Evolutionary conservation across 1,140 invertebrate genomes (phyloP), one percentile per base, ranked within the genome.

Genomic region (Tribolium castaneum): DNA sequence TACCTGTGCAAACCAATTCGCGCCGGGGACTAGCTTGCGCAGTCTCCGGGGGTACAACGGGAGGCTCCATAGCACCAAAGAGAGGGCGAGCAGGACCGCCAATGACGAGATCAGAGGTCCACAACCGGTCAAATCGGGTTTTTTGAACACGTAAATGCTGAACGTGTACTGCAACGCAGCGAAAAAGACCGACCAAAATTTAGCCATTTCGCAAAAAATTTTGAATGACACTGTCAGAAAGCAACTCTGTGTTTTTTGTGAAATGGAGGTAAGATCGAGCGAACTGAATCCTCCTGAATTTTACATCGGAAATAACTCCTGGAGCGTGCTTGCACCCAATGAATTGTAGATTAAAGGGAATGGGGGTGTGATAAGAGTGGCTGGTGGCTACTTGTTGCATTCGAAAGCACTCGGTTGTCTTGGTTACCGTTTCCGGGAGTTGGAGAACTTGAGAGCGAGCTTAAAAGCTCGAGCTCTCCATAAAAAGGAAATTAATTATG

Each of bases 101-200:
- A 84, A 75, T 6, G 72, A 81, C 10, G 84, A 84, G 12, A 85
- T 49, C 6, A 83, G 70, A 0, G 83, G 83, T 35, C 83, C 83
- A 76, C 81, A 83, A 35, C 80, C 81, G 1, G 80, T 56, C 19
- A 78, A 75, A 52, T 75, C 78, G 0, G 75, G 70, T 66, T 82
- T 80, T 59, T 79, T 78, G 73, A 84, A 85, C 14, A 85, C 81
- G 45, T 81, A 80, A 2, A 83, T 19, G n/a, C 80, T 81, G 12
- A 51, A 78, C 6, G 52, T 76, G 75, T 81, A 83, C 19, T 82
- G 72, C 35, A 80, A 14, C 19, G 80, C 80, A 4, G 83, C 83
- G 34, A 80, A 16, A 39, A 84, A 77, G 10, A 81, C 81, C 2
- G 84, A 80, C 9, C 74, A 19, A 75, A 82, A 81, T 75, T 75